phyloP scores from a whole-genome alignment of 2,888 invertebrate species.

The Panorpa germanica region DNA sequence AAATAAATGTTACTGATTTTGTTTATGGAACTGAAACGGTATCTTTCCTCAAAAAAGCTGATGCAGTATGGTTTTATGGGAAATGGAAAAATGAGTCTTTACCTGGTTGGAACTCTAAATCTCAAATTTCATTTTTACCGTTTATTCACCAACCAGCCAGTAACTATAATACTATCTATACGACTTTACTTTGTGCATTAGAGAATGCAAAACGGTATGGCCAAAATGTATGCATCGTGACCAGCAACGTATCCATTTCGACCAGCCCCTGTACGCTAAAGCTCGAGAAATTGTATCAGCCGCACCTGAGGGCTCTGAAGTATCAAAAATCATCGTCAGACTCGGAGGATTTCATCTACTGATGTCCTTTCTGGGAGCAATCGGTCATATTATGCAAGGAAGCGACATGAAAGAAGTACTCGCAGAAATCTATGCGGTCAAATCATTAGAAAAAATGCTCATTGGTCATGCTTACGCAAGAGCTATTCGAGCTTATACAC shows the following conservation, averaged over 20 bases:
- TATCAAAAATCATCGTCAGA: slow-evolving; percentile 9
- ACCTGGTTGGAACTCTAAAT: slow-evolving; percentile 17
- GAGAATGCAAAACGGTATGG: too few relatives aligned
- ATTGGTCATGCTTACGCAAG: slow-evolving; percentile 17
- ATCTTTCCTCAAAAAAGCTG: slow-evolving; percentile 14
- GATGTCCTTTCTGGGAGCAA: slow-evolving; percentile 20
- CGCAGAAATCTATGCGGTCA: slow-evolving; percentile 15
- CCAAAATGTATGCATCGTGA: too few relatives aligned
- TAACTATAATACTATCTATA: too few relatives aligned
- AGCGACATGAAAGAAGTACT: slow-evolving; percentile 20
- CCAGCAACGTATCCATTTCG: slow-evolving; percentile 13
- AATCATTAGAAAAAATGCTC: slow-evolving; percentile 16
- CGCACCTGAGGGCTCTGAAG: slow-evolving; percentile 11
- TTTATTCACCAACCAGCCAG: too few relatives aligned
- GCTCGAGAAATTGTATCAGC: slow-evolving; percentile 15
- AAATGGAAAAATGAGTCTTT: slow-evolving; percentile 14
- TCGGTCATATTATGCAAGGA: slow-evolving; percentile 21
- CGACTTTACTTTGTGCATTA: too few relatives aligned
- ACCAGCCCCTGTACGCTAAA: slow-evolving; percentile 15
- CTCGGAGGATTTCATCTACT: slow-evolving; percentile 15
- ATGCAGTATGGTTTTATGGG: slow-evolving; percentile 16
- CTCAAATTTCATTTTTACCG: too few relatives aligned
- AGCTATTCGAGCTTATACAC: too few relatives aligned
- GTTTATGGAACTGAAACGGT: slow-evolving; percentile 10
- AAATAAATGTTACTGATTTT: slow-evolving; percentile 13